Evolutionary conservation across 2,888 invertebrate species (phyloP).

Genomic region (Himalopsyche anomala): DNA sequence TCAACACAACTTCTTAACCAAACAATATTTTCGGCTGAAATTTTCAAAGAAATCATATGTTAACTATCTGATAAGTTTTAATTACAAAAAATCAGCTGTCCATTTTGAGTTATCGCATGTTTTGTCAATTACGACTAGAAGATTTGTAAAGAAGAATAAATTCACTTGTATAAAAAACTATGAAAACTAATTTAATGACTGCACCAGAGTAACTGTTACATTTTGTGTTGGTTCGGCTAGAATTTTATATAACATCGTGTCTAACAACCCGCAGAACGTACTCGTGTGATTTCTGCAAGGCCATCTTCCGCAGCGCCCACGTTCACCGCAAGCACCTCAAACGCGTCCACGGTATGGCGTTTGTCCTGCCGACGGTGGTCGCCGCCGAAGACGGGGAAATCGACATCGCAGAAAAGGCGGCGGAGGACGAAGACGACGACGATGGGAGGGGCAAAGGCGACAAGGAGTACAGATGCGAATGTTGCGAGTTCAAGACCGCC

Average conservation of each 20-base stretch:
- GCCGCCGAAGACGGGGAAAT: neutral
- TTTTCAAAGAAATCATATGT: neutral
- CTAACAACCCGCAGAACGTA: neutral
- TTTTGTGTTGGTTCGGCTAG: no score
- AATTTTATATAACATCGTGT: no score
- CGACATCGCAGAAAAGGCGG: neutral
- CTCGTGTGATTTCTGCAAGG: constrained; percentile 35
- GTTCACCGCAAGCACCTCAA: constrained; percentile 3
- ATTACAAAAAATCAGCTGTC: no score
- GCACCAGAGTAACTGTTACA: no score
- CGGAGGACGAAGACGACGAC: neutral
- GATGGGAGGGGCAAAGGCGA: neutral
- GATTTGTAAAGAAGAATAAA: no score
- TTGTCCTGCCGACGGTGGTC: neutral
- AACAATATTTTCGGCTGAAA: no score
- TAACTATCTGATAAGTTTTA: no score
- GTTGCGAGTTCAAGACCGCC: constrained; percentile 7
- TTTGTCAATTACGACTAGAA: no score
- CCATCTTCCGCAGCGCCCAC: constrained; percentile 28
- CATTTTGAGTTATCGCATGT: no score
- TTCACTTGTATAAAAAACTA: no score
- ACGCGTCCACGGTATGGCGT: constrained; percentile 13
- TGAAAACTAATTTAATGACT: no score
- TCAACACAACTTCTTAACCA: no score
- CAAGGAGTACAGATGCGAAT: neutral